Percentiles rank a stretch among this genome's conserved stretches.
Conservation (phyloP, 2,113 vertebrate species). For the Gambusia affinis region DNA sequence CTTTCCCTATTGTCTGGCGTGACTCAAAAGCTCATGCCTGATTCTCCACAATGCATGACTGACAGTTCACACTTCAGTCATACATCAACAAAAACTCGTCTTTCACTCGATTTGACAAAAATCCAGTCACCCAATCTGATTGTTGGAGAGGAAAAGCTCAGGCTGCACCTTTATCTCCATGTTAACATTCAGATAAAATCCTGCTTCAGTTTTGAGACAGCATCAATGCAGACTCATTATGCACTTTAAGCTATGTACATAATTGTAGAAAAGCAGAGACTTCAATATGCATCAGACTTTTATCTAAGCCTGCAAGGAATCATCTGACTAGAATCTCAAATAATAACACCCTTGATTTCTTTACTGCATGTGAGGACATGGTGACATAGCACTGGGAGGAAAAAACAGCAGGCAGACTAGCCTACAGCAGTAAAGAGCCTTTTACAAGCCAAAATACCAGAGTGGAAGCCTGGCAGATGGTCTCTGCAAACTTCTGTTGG, state of each 20-base stretch:
- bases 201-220: background rate
- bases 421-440: conserved; percentile 32
- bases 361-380: conserved; percentile 28
- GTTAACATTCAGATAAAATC: background rate
- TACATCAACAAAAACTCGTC: conserved; percentile 4
- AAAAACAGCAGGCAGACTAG: background rate
- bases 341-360: conserved; percentile 16
- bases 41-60: conserved; percentile 14
- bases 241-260: background rate
- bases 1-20: conserved; percentile 21
- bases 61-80: conserved; percentile 21
- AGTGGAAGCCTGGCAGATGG: conserved; percentile 37
- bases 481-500: conserved; percentile 13
- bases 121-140: background rate
- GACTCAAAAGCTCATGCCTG: conserved; percentile 28
- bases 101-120: conserved; percentile 3
- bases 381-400: conserved; percentile 22
- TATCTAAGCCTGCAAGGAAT: conserved; percentile 1
- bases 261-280: background rate
- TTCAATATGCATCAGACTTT: conserved; percentile 1
- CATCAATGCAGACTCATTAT: background rate
- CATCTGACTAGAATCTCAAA: background rate
- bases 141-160: background rate
- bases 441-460: conserved; percentile 52
- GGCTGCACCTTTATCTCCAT: background rate